Evolutionary conservation across 2,888 invertebrate species (phyloP).

Genomic region (Cheilosia urbana): DNA sequence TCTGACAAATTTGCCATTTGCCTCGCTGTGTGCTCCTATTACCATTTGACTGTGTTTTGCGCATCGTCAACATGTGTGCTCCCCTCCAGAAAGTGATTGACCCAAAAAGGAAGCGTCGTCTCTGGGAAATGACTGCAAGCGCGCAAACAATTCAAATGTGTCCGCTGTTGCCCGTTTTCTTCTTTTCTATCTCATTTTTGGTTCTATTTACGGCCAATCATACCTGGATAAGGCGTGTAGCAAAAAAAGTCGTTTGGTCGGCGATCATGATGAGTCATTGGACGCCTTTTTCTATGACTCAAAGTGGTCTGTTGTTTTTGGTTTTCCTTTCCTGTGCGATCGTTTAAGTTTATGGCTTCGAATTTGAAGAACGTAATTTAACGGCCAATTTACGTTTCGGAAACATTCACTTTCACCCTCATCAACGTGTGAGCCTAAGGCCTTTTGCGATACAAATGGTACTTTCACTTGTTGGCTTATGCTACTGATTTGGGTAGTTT

Average conservation of each 20-base stretch:
- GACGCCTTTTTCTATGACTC: constrained; percentile 46
- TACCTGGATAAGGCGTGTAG: constrained; percentile 36
- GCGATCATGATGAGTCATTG: constrained; percentile 45
- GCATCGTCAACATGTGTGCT: neutral
- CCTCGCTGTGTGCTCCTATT: constrained; percentile 26
- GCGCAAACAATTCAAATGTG: constrained; percentile 33
- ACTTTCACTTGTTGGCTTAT: constrained; percentile 51
- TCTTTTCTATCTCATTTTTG: constrained; percentile 29
- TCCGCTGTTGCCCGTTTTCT: constrained; percentile 15
- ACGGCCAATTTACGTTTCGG: constrained; percentile 60
- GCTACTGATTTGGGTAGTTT: constrained; percentile 18
- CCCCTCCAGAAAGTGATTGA: constrained; percentile 48
- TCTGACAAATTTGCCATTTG: constrained; percentile 33
- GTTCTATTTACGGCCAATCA: constrained; percentile 37
- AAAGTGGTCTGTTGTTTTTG: constrained; percentile 35
- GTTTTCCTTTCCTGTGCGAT: constrained; percentile 22
- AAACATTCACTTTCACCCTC: constrained; percentile 67
- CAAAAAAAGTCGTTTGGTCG: constrained; percentile 14
- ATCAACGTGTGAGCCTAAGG: constrained; percentile 8
- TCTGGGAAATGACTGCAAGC: constrained; percentile 5
- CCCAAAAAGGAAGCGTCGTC: constrained; percentile 62
- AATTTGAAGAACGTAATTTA: constrained; percentile 63
- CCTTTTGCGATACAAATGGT: constrained; percentile 31
- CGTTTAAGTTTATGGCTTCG: constrained; percentile 53
- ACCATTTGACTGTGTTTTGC: constrained; percentile 23